phyloP scores from a whole-genome alignment of 1,140 invertebrate species.

The Drosophila nigromelanica region DNA sequence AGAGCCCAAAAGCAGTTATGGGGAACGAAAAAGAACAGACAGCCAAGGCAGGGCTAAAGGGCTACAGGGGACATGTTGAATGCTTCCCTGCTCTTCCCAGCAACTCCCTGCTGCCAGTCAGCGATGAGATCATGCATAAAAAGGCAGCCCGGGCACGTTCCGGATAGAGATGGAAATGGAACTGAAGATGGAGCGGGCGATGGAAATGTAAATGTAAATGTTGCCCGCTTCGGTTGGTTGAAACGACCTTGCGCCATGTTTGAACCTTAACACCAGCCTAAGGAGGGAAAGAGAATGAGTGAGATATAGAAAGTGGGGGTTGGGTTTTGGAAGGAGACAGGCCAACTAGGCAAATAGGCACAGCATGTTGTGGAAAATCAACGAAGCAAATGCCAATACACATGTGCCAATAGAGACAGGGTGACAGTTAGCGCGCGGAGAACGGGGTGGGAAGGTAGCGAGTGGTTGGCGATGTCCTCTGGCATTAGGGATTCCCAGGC shows the following conservation, averaged over 20 bases:
- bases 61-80: no score
- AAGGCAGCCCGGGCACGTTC: conserved; percentile 63
- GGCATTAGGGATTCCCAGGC: conserved; percentile 79
- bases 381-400: conserved; percentile 81
- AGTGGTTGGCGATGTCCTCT: conserved; percentile 50
- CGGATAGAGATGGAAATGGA: conserved; percentile 34
- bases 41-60: no score
- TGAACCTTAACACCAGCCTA: conserved; percentile 74
- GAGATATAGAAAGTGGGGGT: neutral
- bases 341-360: conserved; percentile 79
- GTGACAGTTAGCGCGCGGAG: conserved; percentile 8
- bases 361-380: conserved; percentile 75
- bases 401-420: conserved; percentile 59
- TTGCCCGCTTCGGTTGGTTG: conserved; percentile 64
- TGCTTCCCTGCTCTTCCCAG: conserved; percentile 5
- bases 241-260: conserved; percentile 79
- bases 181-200: conserved; percentile 59
- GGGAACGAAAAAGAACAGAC: conserved; percentile 4
- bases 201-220: conserved; percentile 81
- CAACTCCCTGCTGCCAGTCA: conserved; percentile 69
- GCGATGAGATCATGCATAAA: conserved; percentile 82
- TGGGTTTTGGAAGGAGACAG: conserved; percentile 14
- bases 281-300: conserved; percentile 10
- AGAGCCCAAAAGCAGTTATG: conserved; percentile 19
- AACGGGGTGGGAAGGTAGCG: neutral